phyloP scores from a whole-genome alignment of 2,888 invertebrate species.

The Exocentrus adspersus region DNA sequence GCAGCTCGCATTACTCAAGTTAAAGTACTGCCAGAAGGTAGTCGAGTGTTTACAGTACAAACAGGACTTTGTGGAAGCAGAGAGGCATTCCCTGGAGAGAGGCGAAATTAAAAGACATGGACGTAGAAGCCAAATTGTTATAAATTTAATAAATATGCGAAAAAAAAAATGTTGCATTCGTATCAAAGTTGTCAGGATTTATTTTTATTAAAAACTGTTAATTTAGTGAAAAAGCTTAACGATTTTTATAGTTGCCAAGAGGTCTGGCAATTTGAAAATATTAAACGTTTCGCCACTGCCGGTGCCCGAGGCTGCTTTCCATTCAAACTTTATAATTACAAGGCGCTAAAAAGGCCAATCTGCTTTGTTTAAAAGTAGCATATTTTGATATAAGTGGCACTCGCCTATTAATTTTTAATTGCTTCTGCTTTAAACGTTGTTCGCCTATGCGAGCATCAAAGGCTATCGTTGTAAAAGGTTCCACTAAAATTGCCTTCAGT shows the following conservation, averaged over 20 bases:
- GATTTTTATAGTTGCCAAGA: not conserved
- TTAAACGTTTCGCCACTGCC: not conserved
- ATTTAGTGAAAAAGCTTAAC: no score
- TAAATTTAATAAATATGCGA: no score
- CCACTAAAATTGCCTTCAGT: no score
- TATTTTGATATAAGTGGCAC: conserved; percentile 7
- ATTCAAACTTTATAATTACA: conserved; percentile 22
- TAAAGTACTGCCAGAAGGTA: not conserved
- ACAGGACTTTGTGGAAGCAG: not conserved
- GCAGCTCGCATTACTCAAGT: not conserved
- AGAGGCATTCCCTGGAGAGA: not conserved
- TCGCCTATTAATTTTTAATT: conserved; percentile 31
- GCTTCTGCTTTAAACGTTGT: conserved; percentile 23
- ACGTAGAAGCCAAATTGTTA: not conserved
- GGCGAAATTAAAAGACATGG: not conserved
- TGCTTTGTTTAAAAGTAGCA: conserved; percentile 10
- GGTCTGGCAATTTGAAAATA: not conserved
- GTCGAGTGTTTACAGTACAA: conserved; percentile 9
- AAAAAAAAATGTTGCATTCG: no score
- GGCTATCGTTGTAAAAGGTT: no score
- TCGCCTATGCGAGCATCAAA: conserved; percentile 5
- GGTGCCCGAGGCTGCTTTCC: not conserved
- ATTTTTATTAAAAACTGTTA: no score
- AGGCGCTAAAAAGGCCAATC: not conserved
- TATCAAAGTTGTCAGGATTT: no score